Evolutionary conservation across 2,888 invertebrate genomes (phyloP).

Genomic region (Epiblema foenella): DNA sequence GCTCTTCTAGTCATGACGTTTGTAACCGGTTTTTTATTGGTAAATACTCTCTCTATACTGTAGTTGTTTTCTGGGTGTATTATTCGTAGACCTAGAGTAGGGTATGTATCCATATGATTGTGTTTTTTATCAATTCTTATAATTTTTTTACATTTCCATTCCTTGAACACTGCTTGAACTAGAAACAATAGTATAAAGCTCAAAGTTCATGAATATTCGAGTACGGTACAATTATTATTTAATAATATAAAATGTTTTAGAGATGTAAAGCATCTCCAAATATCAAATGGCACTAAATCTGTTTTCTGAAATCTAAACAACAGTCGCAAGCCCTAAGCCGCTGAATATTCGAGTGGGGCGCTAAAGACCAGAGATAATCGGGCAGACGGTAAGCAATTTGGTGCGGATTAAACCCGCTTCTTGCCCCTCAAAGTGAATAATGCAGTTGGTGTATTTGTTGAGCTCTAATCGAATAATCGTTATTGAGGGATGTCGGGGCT

Average conservation of each 20-base stretch:
- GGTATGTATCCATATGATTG: no score
- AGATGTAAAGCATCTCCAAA: no score
- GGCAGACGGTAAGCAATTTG: constrained; percentile 66
- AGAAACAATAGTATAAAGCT: no score
- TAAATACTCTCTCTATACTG: no score
- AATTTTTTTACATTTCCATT: no score
- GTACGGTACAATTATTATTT: background rate
- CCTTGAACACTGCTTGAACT: no score
- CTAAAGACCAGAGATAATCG: constrained; percentile 62
- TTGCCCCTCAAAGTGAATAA: constrained; percentile 64
- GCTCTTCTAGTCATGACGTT: no score
- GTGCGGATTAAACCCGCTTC: constrained; percentile 64
- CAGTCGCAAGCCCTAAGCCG: constrained; percentile 47
- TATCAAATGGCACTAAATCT: background rate
- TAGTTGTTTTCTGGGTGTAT: no score
- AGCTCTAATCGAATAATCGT: constrained; percentile 65
- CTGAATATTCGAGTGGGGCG: constrained; percentile 59
- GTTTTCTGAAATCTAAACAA: constrained; percentile 1
- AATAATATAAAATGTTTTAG: background rate
- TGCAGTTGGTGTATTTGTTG: constrained; percentile 65
- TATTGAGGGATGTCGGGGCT: constrained; percentile 54
- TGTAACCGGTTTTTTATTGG: no score
- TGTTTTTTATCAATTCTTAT: no score
- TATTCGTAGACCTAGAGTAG: no score
- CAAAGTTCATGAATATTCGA: no score